phyloP scores from a whole-genome alignment of 2,888 invertebrate species.

The Calephelis perditalis region DNA sequence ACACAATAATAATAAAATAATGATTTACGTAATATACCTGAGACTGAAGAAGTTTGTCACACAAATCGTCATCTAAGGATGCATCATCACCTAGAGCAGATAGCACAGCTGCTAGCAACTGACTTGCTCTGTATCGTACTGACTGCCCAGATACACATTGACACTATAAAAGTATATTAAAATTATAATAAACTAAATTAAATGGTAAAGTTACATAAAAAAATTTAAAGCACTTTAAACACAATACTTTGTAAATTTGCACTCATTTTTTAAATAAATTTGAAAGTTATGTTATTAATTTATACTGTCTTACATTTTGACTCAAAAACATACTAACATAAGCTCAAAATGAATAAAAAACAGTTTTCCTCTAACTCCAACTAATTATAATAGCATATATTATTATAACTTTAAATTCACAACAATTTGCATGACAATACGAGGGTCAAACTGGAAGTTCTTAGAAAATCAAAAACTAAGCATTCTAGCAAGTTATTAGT shows the following conservation, averaged over 20 bases:
- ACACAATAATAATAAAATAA: conserved; percentile 13
- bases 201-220: not conserved
- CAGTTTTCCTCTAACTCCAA: no score
- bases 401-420: no score
- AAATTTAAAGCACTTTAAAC: not conserved
- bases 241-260: not conserved
- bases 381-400: no score
- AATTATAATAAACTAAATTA: not conserved
- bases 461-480: no score
- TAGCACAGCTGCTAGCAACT: conserved; percentile 86
- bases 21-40: conserved; percentile 75
- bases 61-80: conserved; percentile 85
- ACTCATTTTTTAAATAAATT: not conserved
- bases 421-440: no score
- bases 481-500: no score
- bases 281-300: no score
- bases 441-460: no score
- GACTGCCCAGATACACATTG: conserved; percentile 72
- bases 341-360: no score
- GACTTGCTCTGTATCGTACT: conserved; percentile 86
- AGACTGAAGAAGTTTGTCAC: conserved; percentile 82
- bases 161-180: conserved; percentile 43
- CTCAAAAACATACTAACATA: no score
- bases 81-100: conserved; percentile 86
- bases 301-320: no score